Base-by-base conservation (phyloP, 2,113 vertebrate genomes). In the Rhea pennata region DNA sequence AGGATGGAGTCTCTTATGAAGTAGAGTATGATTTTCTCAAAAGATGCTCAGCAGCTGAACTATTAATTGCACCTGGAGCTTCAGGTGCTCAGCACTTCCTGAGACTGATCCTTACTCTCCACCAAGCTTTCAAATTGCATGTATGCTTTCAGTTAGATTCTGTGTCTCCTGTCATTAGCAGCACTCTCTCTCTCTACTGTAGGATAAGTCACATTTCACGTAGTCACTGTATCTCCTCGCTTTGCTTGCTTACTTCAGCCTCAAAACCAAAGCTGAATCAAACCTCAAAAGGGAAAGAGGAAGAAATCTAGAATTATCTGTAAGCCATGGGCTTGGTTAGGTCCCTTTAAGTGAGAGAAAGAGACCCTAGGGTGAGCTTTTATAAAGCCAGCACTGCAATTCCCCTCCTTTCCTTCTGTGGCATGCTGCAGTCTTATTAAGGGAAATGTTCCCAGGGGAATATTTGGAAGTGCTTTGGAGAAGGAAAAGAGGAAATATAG, bases 31-130 rank as follows among this genome's bases (percentile, higher is more conserved):
- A 0, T 12, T 77, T 87, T 87, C 91, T 69, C 31, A 26, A 62
- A 40, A 50, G 62, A 33, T 87, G 36, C 17, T 82, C 75, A 89
- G 80, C 44, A 78, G 53, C 53, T 70, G 70, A 82, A 59, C 73
- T 94, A 62, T 65, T 90, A 86, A 90, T 61, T 87, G 48, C 70
- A 73, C 20, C 39, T 94, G 80, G n/a, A 73, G 17, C 76, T 86
- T 78, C 58, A 75, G 54, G 39, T 88, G 61, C 39, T 65, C 82
- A 75, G 65, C 69, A 74, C 42, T 81, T 67, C 51, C 66, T 27
- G 31, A 74, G 40, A 54, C 54, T 44, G 19, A 11, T 77, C 78
- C 46, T 93, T 87, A 44, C 36, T 50, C 64, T 83, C 40, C 22
- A 42, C 40, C 44, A 70, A 53, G 75, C 74, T 93, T 87, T 82